Percentiles rank a stretch among this genome's conserved stretches.
phyloP scores from a whole-genome alignment of 1,140 invertebrate genomes.

The Theocolax elegans region DNA sequence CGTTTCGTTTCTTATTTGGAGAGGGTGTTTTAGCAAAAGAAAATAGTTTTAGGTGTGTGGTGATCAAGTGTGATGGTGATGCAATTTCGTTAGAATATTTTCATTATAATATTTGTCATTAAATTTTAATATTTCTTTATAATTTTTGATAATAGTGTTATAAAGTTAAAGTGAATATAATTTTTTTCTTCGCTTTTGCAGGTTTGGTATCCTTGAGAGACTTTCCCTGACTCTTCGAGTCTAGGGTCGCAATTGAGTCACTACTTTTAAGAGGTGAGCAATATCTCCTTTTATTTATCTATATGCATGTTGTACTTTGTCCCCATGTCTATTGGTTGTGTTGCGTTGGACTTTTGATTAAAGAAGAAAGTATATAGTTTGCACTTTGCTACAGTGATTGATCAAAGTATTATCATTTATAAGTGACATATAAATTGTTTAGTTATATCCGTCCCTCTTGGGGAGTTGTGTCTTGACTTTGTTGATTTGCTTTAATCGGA shows the following conservation, averaged over 20 bases:
- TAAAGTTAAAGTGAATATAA: no score
- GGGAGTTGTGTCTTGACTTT: background rate
- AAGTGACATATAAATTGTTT: slow-evolving; percentile 1
- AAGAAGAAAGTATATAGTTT: slow-evolving; percentile 8
- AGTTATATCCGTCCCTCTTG: no score
- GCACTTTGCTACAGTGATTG: background rate
- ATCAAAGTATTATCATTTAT: background rate
- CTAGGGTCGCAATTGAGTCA: background rate
- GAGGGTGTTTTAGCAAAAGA: no score
- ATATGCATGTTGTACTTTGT: slow-evolving; percentile 6
- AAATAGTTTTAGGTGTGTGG: no score
- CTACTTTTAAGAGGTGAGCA: slow-evolving; percentile 21
- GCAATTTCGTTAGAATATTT: no score
- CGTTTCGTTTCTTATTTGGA: no score
- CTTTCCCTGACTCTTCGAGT: slow-evolving; percentile 21
- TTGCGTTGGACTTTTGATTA: slow-evolving; percentile 10
- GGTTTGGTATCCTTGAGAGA: slow-evolving; percentile 1
- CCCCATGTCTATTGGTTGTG: background rate
- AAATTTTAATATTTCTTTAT: no score
- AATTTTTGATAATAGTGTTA: no score
- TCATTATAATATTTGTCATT: no score
- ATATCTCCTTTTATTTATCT: slow-evolving; percentile 1
- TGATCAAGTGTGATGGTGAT: no score
- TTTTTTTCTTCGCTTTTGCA: background rate
- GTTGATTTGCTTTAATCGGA: background rate